These are phyloP conservation scores for Oryzias dopingdopingensis DNA, from an alignment of 2,797 vertebrate species.

Conservation along the genomic window DNA sequence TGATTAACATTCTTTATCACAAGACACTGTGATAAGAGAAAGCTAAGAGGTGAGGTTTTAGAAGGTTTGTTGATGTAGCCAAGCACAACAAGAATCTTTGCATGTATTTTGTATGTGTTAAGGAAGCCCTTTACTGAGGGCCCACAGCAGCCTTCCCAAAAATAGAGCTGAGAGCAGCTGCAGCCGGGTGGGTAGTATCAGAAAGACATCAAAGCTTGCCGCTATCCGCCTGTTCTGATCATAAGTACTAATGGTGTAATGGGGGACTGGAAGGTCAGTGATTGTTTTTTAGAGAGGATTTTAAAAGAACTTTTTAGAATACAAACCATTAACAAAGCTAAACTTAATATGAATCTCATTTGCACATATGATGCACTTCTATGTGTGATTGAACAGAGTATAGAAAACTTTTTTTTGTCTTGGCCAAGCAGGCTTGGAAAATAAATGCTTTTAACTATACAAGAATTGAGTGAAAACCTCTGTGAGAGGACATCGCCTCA, in stretches of 20 bases:
- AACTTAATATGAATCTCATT: constrained; percentile 48
- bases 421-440: not conserved
- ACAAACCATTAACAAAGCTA: constrained; percentile 46
- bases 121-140: constrained; percentile 58
- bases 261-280: constrained; percentile 77
- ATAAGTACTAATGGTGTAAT: constrained; percentile 75
- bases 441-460: not conserved
- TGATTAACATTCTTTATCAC: too few species aligned
- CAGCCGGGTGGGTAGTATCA: constrained; percentile 71
- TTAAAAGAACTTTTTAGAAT: constrained; percentile 55
- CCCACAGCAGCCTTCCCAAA: constrained; percentile 65
- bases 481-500: not conserved
- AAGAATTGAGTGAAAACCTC: not conserved
- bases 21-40: constrained; percentile 19
- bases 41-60: constrained; percentile 13
- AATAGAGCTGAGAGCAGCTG: constrained; percentile 82
- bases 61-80: constrained; percentile 39
- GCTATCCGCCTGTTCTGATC: constrained; percentile 66
- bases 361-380: constrained; percentile 21
- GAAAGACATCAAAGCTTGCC: constrained; percentile 72
- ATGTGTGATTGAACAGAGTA: constrained; percentile 4
- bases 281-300: constrained; percentile 67
- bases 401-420: not conserved
- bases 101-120: constrained; percentile 48
- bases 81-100: constrained; percentile 40